Evolutionary conservation across 2,113 vertebrate species (phyloP).

Genomic region (Halichoerus grypus): DNA sequence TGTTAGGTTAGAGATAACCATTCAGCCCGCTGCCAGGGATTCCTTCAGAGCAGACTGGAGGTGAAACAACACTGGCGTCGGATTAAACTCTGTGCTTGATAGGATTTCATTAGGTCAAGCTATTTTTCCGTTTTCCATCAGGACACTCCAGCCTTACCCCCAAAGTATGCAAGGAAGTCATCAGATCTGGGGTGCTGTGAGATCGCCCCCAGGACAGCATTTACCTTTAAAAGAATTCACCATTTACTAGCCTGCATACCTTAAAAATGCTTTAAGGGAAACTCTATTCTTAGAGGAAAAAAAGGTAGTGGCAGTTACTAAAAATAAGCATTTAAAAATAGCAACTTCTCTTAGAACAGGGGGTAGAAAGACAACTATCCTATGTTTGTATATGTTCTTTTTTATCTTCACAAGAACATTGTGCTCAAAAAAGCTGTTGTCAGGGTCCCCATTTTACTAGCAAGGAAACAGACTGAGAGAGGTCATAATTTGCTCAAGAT

Average conservation of each 20-base stretch:
- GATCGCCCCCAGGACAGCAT: not conserved
- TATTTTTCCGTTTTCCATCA: slow-evolving; percentile 24
- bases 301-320: slow-evolving; percentile 48
- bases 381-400: not conserved
- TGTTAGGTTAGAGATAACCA: not conserved
- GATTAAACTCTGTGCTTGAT: not conserved
- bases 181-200: not conserved
- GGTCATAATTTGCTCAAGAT: not conserved
- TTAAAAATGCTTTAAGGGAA: slow-evolving; percentile 61
- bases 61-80: no score
- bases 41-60: not conserved
- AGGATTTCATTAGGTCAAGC: slow-evolving; percentile 10
- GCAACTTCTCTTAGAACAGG: slow-evolving; percentile 49
- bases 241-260: slow-evolving; percentile 3
- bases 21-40: not conserved
- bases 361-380: not conserved
- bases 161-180: slow-evolving; percentile 13
- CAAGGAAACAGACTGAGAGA: slow-evolving; percentile 11
- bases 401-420: slow-evolving; percentile 11
- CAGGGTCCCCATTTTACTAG: not conserved
- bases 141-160: not conserved
- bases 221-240: slow-evolving; percentile 50
- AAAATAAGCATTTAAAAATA: slow-evolving; percentile 71
- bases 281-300: slow-evolving; percentile 56
- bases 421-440: slow-evolving; percentile 15